Percentiles rank a stretch among this genome's conserved stretches.
Evolutionary conservation across 2,113 vertebrate species (phyloP).

Genomic region (Polypterus senegalus): DNA sequence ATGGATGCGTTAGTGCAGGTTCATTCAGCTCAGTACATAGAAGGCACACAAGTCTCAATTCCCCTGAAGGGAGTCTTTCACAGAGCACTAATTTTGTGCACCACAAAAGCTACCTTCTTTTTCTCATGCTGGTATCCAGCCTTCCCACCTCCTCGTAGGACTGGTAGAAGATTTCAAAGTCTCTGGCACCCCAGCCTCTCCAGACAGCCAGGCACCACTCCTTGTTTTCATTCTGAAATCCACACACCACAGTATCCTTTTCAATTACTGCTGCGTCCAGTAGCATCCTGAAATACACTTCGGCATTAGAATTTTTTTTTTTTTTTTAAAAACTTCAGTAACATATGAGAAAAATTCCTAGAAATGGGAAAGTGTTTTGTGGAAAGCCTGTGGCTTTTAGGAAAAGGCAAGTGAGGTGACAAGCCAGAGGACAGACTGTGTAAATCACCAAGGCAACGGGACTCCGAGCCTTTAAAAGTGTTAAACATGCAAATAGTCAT

Average conservation of each 20-base stretch:
- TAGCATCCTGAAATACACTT: slow-evolving; percentile 46
- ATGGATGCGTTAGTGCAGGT: too few relatives aligned
- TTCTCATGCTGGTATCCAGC: slow-evolving; percentile 67
- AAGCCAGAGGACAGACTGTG: too few relatives aligned
- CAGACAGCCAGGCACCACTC: slow-evolving; percentile 85
- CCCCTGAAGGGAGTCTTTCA: slow-evolving; percentile 2
- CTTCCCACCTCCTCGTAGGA: slow-evolving; percentile 75
- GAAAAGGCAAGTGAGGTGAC: too few relatives aligned
- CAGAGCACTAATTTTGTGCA: slow-evolving; percentile 17
- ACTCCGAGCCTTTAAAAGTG: too few relatives aligned
- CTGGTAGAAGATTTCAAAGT: slow-evolving; percentile 85
- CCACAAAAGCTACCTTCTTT: slow-evolving; percentile 62
- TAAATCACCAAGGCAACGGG: too few relatives aligned
- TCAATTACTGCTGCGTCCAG: slow-evolving; percentile 66
- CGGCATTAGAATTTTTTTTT: slow-evolving; percentile 3
- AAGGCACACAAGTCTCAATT: slow-evolving; percentile 12
- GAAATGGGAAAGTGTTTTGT: slow-evolving; percentile 22
- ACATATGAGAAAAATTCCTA: slow-evolving; percentile 16
- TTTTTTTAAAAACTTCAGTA: too few relatives aligned
- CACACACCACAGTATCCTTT: slow-evolving; percentile 79
- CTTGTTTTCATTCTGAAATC: slow-evolving; percentile 55
- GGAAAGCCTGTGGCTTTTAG: too few relatives aligned
- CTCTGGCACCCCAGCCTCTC: slow-evolving; percentile 75
- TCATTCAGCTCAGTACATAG: slow-evolving; percentile 10
- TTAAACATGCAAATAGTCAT: too few relatives aligned